Conservation (phyloP, 2,113 vertebrate species). For the Psophia crepitans region DNA sequence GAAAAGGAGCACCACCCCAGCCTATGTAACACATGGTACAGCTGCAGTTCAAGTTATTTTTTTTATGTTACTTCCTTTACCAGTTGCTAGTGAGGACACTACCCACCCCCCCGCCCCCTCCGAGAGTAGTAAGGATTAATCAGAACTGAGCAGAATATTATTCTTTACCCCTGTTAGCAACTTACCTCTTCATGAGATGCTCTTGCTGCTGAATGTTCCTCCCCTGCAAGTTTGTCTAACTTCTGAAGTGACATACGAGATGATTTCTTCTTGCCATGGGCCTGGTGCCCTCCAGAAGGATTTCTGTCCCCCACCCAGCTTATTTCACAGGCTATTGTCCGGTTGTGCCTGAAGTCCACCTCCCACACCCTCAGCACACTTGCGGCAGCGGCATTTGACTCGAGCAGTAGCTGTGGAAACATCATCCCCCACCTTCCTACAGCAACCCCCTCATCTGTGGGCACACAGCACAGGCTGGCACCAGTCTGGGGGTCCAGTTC, state of each 20-base stretch:
- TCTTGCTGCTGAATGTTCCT: neutral
- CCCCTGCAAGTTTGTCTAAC: rapidly evolving
- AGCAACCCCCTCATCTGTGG: rapidly evolving
- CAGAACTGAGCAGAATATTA: neutral
- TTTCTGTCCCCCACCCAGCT: neutral
- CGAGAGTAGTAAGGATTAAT: neutral
- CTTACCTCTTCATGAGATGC: neutral
- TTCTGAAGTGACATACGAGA: no score
- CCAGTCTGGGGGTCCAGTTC: no score
- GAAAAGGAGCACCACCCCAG: slow-evolving; percentile 84
- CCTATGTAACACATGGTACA: slow-evolving; percentile 35
- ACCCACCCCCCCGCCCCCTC: neutral
- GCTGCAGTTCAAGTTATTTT: neutral
- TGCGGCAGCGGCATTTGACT: neutral
- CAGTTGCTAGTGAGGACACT: neutral
- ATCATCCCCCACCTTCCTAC: neutral
- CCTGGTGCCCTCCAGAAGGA: neutral
- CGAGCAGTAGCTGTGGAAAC: neutral
- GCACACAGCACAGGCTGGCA: neutral
- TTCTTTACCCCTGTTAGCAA: neutral
- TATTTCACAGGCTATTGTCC: neutral
- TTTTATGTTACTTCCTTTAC: neutral
- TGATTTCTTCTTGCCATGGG: neutral
- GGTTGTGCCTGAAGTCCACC: neutral
- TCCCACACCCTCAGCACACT: neutral